Conservation (phyloP, 2,888 invertebrate species). For the Hecatera dysodea region DNA sequence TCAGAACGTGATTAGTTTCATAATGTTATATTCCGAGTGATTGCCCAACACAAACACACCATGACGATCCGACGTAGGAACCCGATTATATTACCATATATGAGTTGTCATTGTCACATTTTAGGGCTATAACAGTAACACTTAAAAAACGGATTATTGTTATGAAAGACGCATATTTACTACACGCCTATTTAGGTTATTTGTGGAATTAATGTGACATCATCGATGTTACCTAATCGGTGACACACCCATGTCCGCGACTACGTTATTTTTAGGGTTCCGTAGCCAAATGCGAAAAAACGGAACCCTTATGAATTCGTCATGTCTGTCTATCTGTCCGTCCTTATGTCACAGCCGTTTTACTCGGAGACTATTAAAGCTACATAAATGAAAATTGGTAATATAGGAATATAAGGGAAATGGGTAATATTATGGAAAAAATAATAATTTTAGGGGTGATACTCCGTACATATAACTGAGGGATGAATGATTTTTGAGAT, state of each 20-base stretch:
- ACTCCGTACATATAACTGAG: too few relatives aligned
- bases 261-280: too few relatives aligned
- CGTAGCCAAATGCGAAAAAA: too few relatives aligned
- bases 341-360: too few relatives aligned
- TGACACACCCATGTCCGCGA: slow-evolving; percentile 3
- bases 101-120: slow-evolving; percentile 51
- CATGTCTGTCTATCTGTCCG: too few relatives aligned
- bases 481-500: too few relatives aligned
- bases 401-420: too few relatives aligned
- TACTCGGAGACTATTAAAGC: too few relatives aligned
- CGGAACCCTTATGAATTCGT: too few relatives aligned
- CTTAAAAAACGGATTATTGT: slow-evolving; percentile 48
- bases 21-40: slow-evolving; percentile 49
- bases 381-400: too few relatives aligned
- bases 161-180: slow-evolving; percentile 48
- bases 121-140: slow-evolving; percentile 47
- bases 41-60: slow-evolving; percentile 55
- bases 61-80: slow-evolving; percentile 53
- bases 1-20: slow-evolving; percentile 65
- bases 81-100: slow-evolving; percentile 55
- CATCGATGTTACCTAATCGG: slow-evolving; percentile 15
- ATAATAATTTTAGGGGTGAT: too few relatives aligned
- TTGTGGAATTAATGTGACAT: slow-evolving; percentile 38
- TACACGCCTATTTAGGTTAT: slow-evolving; percentile 17
- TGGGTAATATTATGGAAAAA: too few relatives aligned